These are phyloP conservation scores for Hemiprocne comata DNA, from an alignment of 2,113 vertebrate genomes.

Conservation along the genomic window DNA sequence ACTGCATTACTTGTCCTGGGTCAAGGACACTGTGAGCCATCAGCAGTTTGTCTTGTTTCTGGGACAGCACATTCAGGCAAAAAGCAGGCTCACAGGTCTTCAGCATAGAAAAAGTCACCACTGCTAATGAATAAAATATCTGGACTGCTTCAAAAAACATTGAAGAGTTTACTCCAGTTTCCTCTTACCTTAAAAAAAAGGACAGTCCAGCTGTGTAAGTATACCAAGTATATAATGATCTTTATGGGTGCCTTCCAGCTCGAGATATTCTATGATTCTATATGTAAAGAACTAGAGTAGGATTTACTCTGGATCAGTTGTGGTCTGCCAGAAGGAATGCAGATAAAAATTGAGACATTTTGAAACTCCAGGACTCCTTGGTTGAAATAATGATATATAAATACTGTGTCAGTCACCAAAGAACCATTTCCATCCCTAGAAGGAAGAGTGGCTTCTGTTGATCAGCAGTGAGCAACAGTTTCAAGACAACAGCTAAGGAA, in stretches of 20 bases:
- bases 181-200: neutral
- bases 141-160: neutral
- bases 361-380: neutral
- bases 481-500: conserved; percentile 1
- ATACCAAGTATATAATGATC: neutral
- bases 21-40: neutral
- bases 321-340: neutral
- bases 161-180: neutral
- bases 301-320: neutral
- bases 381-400: neutral
- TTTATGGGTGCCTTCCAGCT: neutral
- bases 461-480: neutral
- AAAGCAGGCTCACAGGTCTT: neutral
- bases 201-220: neutral
- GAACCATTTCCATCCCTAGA: neutral
- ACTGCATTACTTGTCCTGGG: neutral
- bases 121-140: neutral
- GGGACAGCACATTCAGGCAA: neutral
- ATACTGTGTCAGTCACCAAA: neutral
- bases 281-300: neutral
- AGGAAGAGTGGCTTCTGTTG: neutral
- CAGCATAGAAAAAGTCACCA: neutral
- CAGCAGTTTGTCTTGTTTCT: neutral
- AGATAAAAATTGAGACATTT: neutral
- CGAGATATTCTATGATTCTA: neutral